phyloP scores from a whole-genome alignment of 2,797 vertebrate genomes.

The Enteromius radiatus region DNA sequence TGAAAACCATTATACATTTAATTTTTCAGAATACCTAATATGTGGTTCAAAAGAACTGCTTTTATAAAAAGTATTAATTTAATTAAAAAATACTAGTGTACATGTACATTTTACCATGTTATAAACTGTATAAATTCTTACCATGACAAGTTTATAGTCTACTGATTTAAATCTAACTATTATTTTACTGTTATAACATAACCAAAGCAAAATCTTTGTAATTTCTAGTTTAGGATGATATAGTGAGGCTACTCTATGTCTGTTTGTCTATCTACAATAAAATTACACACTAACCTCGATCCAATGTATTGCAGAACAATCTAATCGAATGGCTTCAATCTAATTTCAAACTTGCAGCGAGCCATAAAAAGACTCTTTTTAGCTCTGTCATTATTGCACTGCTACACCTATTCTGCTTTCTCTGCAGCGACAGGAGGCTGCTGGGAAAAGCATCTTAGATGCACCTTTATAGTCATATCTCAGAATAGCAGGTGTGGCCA shows the following conservation, averaged over 20 bases:
- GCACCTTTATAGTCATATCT: background rate
- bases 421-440: background rate
- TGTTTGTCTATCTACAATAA: background rate
- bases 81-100: background rate
- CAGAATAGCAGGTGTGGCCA: background rate
- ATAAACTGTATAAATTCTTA: background rate
- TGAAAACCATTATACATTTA: background rate
- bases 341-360: background rate
- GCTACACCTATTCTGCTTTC: background rate
- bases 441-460: background rate
- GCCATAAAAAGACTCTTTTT: background rate
- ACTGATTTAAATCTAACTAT: too few species aligned
- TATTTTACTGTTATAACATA: background rate
- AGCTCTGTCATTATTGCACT: background rate
- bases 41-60: background rate
- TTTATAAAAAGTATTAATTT: background rate
- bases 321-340: background rate
- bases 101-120: background rate
- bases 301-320: background rate
- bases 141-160: background rate
- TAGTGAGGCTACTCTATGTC: background rate
- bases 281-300: background rate
- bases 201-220: background rate
- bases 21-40: background rate
- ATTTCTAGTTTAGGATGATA: background rate